Evolutionary conservation across 2,888 invertebrate genomes (phyloP).

Genomic region (Dicyrtomina minuta): DNA sequence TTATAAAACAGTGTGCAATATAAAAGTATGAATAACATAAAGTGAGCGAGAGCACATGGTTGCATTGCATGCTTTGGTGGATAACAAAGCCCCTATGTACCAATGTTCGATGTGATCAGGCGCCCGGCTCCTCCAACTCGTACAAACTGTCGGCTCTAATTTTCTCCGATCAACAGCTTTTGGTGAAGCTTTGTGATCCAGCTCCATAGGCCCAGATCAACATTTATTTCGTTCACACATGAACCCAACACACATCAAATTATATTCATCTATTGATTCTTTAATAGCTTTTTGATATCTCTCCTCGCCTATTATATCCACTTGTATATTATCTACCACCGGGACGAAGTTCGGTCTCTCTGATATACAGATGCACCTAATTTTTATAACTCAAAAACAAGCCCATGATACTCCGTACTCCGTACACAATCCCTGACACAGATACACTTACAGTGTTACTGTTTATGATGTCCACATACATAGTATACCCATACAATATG

Average conservation of each 20-base stretch:
- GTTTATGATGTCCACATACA: no score
- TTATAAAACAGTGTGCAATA: neutral
- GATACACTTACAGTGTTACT: no score
- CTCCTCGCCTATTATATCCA: neutral
- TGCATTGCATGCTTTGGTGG: constrained; percentile 4
- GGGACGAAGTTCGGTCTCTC: neutral
- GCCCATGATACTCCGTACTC: no score
- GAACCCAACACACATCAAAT: neutral
- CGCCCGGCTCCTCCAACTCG: neutral
- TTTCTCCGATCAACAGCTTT: constrained; percentile 21
- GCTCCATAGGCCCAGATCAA: neutral
- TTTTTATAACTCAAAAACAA: no score
- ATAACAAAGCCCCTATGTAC: neutral
- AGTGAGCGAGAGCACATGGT: neutral
- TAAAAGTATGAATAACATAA: neutral
- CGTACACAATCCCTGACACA: no score
- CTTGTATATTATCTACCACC: neutral
- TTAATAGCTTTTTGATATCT: constrained; percentile 21
- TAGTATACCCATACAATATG: no score
- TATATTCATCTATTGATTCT: neutral
- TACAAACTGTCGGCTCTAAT: constrained; percentile 17
- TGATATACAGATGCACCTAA: no score
- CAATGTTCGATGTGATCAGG: neutral
- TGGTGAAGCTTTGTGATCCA: neutral
- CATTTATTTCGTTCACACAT: constrained; percentile 9